Base-by-base conservation (phyloP, 2,113 vertebrate species). In the Elgaria multicarinata region DNA sequence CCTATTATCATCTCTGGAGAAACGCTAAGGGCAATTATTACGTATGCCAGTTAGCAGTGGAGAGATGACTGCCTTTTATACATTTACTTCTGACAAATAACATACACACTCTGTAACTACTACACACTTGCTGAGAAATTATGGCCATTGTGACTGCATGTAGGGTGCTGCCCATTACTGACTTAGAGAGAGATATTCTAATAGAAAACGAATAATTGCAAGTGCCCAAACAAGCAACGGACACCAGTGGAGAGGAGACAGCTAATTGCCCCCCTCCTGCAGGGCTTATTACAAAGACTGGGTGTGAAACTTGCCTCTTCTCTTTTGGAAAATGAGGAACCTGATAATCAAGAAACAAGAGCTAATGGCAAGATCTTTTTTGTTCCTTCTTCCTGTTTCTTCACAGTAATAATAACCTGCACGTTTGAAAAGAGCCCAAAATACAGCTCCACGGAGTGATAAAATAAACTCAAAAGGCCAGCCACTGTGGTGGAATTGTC, bases 131-230 rank as follows among this genome's bases (percentile, higher is more conserved):
- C 6, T 33, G 26, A 66, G 85, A 53, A 82, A 86, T 81, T 76
- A 26, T 87, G 16, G 80, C 80, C 72, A 85, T 62, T n/a, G 16
- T 3, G 22, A 71, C 28, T 71, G 0, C 3, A 53, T 85, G 83
- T 12, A 6, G 67, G 55, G 22, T 42, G n/a, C 77, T 22, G 36
- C 26, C 14, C 10, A n/a, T 42, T 86, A 72, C 77, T 85, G 12
- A 58, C 71, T 4, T 1, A 36, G 72, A 58, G 24, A n/a, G 75
- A 26, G 33, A 4, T n/a, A 58, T 75, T 74, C 18, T 44, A 82
- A 72, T 4, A 85, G 62, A 91, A 88, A 89, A 85, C 66, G 46
- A 81, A 77, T 86, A 79, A 33, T 79, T 64, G 81, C 24, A 64
- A 46, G 69, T 81, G 26, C 67, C 58, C 2, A 4, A 66, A 69